Conservation (phyloP, 2,797 vertebrate species). For the Apodemus agrarius region DNA sequence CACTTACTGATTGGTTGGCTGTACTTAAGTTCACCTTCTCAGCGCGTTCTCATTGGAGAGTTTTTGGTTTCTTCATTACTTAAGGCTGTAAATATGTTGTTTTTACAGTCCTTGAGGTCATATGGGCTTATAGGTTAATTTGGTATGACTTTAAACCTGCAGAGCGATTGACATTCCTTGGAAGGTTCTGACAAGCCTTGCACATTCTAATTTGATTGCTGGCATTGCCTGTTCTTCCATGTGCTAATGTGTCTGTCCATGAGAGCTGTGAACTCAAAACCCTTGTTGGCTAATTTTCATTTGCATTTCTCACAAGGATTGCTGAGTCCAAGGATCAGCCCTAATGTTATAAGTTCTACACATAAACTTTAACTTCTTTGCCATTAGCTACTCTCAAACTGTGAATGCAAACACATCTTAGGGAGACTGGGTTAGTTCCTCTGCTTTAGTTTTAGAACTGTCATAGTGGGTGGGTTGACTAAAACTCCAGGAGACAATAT, state of each 20-base stretch:
- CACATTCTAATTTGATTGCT: constrained; percentile 86
- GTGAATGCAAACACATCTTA: constrained; percentile 71
- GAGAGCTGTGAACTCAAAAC: constrained; percentile 79
- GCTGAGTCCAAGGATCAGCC: constrained; percentile 76
- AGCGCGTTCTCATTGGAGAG: constrained; percentile 58
- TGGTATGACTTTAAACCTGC: constrained; percentile 84
- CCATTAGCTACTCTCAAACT: constrained; percentile 69
- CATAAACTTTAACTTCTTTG: constrained; percentile 78
- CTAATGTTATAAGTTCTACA: constrained; percentile 80
- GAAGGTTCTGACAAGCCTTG: constrained; percentile 84
- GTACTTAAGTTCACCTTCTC: constrained; percentile 72
- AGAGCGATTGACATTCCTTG: constrained; percentile 83
- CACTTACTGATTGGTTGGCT: constrained; percentile 62
- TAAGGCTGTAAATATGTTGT: constrained; percentile 82
- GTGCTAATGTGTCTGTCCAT: constrained; percentile 80
- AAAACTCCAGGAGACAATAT: constrained; percentile 41
- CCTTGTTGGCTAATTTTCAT: constrained; percentile 84
- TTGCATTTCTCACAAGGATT: constrained; percentile 82
- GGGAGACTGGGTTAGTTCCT: constrained; percentile 38
- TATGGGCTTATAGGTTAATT: constrained; percentile 84
- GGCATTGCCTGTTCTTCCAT: constrained; percentile 77
- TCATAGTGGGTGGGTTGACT: constrained; percentile 59
- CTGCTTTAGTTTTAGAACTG: constrained; percentile 59
- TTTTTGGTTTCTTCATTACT: constrained; percentile 78
- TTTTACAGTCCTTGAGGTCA: constrained; percentile 78